Evolutionary conservation across 2,888 invertebrate species (phyloP).

Genomic region (Leucozona laternaria): DNA sequence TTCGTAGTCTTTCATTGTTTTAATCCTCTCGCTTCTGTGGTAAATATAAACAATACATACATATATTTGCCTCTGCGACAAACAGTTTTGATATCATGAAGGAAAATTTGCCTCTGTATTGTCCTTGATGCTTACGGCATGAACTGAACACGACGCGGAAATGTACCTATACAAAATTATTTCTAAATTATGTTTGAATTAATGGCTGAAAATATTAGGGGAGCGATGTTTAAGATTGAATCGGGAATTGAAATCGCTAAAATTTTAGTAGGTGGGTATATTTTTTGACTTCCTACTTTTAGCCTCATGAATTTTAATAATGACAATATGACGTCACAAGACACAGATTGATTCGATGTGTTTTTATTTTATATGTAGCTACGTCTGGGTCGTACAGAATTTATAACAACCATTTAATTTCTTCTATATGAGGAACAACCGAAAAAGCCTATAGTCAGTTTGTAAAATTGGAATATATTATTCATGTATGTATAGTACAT

Average conservation of each 20-base stretch:
- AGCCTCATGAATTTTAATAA: background rate
- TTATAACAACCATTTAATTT: too few species aligned
- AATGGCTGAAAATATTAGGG: constrained; percentile 7
- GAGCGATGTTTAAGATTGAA: background rate
- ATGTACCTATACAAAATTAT: constrained; percentile 32
- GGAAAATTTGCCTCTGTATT: constrained; percentile 18
- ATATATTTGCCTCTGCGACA: constrained; percentile 5
- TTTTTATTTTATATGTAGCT: too few species aligned
- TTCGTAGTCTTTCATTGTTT: constrained; percentile 7
- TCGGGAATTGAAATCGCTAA: constrained; percentile 7
- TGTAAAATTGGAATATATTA: too few species aligned
- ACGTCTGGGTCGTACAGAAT: too few species aligned
- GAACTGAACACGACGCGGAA: constrained; percentile 47
- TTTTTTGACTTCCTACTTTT: background rate
- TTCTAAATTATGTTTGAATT: constrained; percentile 29
- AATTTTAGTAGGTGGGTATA: background rate
- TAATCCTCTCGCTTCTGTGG: background rate
- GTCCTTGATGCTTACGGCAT: constrained; percentile 20
- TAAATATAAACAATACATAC: too few species aligned
- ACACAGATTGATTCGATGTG: background rate
- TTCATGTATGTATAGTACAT: too few species aligned
- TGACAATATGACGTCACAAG: background rate
- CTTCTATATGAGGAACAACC: too few species aligned
- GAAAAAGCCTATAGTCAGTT: too few species aligned
- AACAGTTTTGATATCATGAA: constrained; percentile 40